Evolutionary conservation across 2,797 vertebrate genomes (phyloP).

Genomic region (Hemitrygon akajei): DNA sequence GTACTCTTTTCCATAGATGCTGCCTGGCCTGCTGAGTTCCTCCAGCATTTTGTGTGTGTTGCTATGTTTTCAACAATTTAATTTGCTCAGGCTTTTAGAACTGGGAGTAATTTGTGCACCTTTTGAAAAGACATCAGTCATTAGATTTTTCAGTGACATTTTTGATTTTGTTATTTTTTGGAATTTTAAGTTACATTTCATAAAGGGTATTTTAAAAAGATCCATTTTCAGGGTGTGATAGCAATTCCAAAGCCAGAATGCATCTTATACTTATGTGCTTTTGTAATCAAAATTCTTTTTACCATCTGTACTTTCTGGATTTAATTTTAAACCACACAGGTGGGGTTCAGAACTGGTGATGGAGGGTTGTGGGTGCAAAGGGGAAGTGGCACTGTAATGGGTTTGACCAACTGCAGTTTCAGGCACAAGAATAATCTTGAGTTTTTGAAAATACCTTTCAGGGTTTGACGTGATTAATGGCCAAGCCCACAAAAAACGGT

Average conservation of each 20-base stretch:
- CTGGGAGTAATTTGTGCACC: not conserved
- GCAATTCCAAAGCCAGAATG: not conserved
- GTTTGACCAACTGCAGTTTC: too few species aligned
- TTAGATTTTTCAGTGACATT: not conserved
- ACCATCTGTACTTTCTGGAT: not conserved
- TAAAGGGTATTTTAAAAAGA: not conserved
- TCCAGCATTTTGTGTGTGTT: too few species aligned
- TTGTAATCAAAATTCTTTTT: not conserved
- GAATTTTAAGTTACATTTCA: not conserved
- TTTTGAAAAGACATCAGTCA: not conserved
- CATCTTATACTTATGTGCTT: not conserved
- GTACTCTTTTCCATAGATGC: too few species aligned
- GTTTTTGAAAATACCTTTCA: too few species aligned
- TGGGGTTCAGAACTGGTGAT: too few species aligned
- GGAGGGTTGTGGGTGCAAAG: too few species aligned
- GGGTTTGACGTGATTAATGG: too few species aligned
- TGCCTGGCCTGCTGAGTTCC: too few species aligned
- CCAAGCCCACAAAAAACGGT: too few species aligned
- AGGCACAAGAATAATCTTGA: too few species aligned
- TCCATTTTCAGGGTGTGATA: not conserved
- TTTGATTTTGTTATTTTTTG: not conserved
- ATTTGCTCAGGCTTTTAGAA: not conserved
- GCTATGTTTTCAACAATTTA: too few species aligned
- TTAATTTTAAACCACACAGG: not conserved
- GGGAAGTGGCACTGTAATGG: not conserved